Evolutionary conservation across 2,888 invertebrate genomes (phyloP), one percentile per base, ranked within the genome.

Genomic region (Papilio elwesi): DNA sequence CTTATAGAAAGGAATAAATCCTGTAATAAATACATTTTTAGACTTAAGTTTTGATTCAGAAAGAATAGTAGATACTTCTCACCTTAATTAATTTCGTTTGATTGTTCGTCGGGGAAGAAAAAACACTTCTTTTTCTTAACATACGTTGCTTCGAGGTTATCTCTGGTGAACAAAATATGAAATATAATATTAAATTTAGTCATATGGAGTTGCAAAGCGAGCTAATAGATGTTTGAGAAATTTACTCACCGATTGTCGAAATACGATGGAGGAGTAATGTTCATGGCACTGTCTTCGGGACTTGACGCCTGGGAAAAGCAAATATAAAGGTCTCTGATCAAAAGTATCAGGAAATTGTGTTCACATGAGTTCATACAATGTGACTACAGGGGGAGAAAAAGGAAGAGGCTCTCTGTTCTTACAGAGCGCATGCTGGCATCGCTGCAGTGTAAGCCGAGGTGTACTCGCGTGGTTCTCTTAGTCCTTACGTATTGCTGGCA

Each of bases 101-200:
- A 81, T 77, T 87, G 78, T 75, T 90, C 89, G 68, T 81, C 77
- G 55, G 87, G 83, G 81, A 92, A 92, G 83, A 91, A 93, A 77
- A 85, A 93, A 76, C 83, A 87, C 78, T 87, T 92, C 84, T 90
- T 90, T 85, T 92, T 92, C 80, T 92, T 93, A 47, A 92, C 82
- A 78, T 82, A 93, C 0, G 93, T 93, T n/a, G 84, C 81, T 77
- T 93, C 88, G 92, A 87, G 89, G 80, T 85, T 89, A 80, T 82
- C 84, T 89, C 93, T 93, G 91, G 0, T 49, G 43, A 57, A 12
- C 6, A 57, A 57, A 36, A 57, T 57, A 26, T 26, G 26, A 26
- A 26, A 26, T 26, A 26, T 26, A 26, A 26, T 1, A 26, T 2
- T 2, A 26, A 26, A 26, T 26, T 2, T 26, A 26, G 26, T 26